Evolutionary conservation across 2,888 invertebrate genomes (phyloP).

Genomic region (Lamellibrachia columna): DNA sequence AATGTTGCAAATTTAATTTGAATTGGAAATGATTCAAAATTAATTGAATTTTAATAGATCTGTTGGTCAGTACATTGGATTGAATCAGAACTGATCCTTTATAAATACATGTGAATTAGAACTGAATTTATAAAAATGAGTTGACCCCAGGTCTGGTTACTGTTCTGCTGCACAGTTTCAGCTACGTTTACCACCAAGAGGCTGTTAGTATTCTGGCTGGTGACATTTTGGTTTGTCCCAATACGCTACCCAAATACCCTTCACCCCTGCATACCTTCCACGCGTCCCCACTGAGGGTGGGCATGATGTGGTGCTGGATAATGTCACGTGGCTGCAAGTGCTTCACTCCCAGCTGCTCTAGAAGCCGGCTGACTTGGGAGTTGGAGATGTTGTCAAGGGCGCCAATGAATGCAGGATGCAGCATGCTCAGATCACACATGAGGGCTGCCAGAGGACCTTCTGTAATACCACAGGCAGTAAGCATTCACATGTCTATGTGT

Average conservation of each 20-base stretch:
- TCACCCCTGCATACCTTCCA: conserved; percentile 48
- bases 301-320: conserved; percentile 60
- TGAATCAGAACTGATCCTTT: no score
- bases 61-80: no score
- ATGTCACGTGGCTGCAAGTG: conserved; percentile 55
- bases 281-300: conserved; percentile 48
- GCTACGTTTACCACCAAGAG: no score
- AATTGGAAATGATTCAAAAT: no score
- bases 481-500: not conserved
- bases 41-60: no score
- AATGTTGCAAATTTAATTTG: no score
- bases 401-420: conserved; percentile 50
- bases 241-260: not conserved
- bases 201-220: no score
- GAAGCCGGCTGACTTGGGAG: conserved; percentile 56
- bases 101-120: no score
- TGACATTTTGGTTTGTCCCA: no score
- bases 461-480: not conserved
- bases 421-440: conserved; percentile 54
- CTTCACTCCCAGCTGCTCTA: conserved; percentile 51
- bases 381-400: conserved; percentile 55
- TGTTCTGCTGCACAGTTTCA: no score
- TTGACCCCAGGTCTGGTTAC: no score
- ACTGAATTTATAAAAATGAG: no score
- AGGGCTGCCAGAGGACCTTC: conserved; percentile 43